Conservation (phyloP, 1,140 invertebrate genomes). For the Stegodyphus dumicola region DNA sequence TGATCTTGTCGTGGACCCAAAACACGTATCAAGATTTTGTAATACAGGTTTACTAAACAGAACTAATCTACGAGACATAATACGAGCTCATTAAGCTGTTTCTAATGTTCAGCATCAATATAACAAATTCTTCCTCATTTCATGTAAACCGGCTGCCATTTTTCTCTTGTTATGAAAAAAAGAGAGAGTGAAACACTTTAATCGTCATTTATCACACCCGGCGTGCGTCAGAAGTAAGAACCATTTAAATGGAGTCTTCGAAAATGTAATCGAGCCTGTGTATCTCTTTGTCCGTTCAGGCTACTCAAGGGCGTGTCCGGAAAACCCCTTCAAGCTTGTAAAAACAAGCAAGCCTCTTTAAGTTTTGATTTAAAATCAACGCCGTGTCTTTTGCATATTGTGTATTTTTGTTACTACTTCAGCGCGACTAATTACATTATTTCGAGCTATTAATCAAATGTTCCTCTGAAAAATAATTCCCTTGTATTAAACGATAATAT, state of each 20-base stretch:
- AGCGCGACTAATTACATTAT: slow-evolving; percentile 3
- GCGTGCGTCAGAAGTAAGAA: background rate
- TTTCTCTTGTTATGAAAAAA: too few species aligned
- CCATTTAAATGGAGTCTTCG: background rate
- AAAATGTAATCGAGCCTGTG: background rate
- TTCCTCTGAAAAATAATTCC: background rate
- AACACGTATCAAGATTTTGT: too few species aligned
- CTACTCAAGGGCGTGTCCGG: background rate
- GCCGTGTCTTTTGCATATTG: too few species aligned
- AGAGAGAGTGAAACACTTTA: background rate
- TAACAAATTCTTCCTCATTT: too few species aligned
- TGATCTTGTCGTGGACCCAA: too few species aligned
- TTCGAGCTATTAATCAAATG: slow-evolving; percentile 11
- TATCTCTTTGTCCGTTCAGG: background rate
- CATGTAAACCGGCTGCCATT: too few species aligned
- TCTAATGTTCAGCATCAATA: too few species aligned
- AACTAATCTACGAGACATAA: too few species aligned
- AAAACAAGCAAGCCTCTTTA: background rate
- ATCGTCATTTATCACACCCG: background rate
- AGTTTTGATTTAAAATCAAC: too few species aligned
- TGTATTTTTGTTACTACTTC: background rate
- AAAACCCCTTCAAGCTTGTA: background rate
- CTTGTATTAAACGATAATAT: slow-evolving; percentile 7
- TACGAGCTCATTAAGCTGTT: too few species aligned
- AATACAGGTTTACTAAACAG: too few species aligned